A percentile compares a stretch with the other conserved stretches of the same genome.
Conservation (phyloP, 1,140 invertebrate genomes). For the Hypsibius dujardini region DNA sequence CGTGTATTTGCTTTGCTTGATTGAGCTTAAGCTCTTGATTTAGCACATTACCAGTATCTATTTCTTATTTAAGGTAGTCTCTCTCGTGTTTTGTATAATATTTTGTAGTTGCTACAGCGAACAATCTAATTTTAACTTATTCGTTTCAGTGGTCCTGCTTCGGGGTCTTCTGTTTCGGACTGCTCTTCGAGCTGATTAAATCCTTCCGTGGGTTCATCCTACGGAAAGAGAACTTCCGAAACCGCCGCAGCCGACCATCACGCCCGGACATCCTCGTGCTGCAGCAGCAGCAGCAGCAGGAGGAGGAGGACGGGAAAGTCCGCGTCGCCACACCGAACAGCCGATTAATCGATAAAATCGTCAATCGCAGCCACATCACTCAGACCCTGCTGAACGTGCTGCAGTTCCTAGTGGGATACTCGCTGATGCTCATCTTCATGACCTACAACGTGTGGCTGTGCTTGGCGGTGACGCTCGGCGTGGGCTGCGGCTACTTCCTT, state of each 20-base stretch:
- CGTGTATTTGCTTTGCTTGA: constrained; percentile 22
- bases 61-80: neutral
- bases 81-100: constrained; percentile 9
- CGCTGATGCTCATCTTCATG: constrained; percentile 47
- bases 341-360: constrained; percentile 22
- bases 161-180: no score
- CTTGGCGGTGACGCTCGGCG: no score
- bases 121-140: no score
- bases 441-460: neutral
- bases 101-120: no score
- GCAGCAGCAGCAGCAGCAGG: no score
- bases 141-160: no score
- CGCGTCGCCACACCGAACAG: constrained; percentile 18
- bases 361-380: constrained; percentile 43
- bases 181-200: constrained; percentile 26
- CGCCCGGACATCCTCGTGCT: no score
- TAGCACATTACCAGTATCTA: no score
- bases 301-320: neutral
- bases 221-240: constrained; percentile 21
- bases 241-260: no score
- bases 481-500: constrained; percentile 71
- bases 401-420: constrained; percentile 43
- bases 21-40: constrained; percentile 26
- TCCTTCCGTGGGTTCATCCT: constrained; percentile 25
- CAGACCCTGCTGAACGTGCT: constrained; percentile 60